Evolutionary conservation across 2,888 invertebrate species (phyloP), one percentile per base, ranked within the genome.

Genomic region (Drosophila greeni): DNA sequence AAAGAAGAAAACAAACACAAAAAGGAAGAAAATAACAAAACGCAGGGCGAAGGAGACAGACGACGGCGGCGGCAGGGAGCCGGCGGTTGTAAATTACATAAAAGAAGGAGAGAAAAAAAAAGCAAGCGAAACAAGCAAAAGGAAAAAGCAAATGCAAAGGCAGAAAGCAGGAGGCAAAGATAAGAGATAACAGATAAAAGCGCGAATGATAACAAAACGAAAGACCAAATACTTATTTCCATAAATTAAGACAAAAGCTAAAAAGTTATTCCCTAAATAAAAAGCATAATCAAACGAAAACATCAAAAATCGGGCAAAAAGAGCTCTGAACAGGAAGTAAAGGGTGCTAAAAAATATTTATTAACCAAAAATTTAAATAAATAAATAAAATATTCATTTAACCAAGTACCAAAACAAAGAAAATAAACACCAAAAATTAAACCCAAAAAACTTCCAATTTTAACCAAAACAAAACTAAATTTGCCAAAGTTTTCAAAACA

Each of bases 31-130:
- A 47, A 31, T 45, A 45, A 45, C 31, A 31, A 18, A 45, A 45
- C 18, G 45, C 20, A 31, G 52, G 26, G 11, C n/a, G n/a, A 29
- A 12, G 40, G 31, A 52, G 29, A 31, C 20, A 8, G 36, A 16
- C 34, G 34, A 5, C 26, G 16, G 26, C 43, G n/a, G 20, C 36
- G 5, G 18, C 37, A 11, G 51, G 24, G 29, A 52, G 56, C 57
- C 57, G 57, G 57, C 57, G 58, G 52, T 45, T 49, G 62, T 62
- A 62, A 64, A 51, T 51, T 62, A 62, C 64, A 62, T 62, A 61
- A 61, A 60, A 59, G 34, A 47, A 60, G 55, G 53, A 29, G 53
- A 36, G 60, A 9, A 47, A n/a, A n/a, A n/a, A n/a, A n/a, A n/a
- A n/a, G n/a, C n/a, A n/a, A n/a, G n/a, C n/a, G n/a, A n/a, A n/a